Evolutionary conservation across 2,797 vertebrate species (phyloP), one percentile per base, ranked within the genome.

Genomic region (Botia kubotai): DNA sequence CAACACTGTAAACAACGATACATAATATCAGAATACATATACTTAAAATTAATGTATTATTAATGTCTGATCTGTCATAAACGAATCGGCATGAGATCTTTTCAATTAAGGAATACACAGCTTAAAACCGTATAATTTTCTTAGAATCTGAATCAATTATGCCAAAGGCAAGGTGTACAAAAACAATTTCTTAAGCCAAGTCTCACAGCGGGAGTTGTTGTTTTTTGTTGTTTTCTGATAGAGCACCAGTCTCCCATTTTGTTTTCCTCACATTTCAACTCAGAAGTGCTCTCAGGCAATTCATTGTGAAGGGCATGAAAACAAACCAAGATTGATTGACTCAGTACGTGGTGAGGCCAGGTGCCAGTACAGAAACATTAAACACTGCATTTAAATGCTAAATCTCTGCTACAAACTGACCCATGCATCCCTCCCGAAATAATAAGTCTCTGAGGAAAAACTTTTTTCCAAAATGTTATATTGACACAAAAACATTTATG

Each of bases 331-430:
- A 89, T 86, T 86, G 87, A 89, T 88, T 87, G 88, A 86, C 83
- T 85, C 75, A 33, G 79, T 71, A 65, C 58, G 55, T 72, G 50
- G 80, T 83, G 84, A 85, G 81, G 77, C 85, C 85, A 87, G 86
- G 79, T 86, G 85, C 83, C 80, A 71, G 74, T 65, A 84, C 74
- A 82, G 80, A 86, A 85, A 82, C 85, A 86, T 86, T 83, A 86
- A 75, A 86, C 86, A 78, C 83, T 70, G 83, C 83, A 88, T 87
- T 88, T 88, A 89, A 88, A 89, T 89, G 88, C 85, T 87, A 89
- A 89, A 79, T 75, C 80, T 69, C 66, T 77, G 65, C 75, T 66
- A 71, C 74, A 73, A 67, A 67, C 72, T 52, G 2, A 63, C 77
- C 36, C 48, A 46, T 29, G 63, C 67, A 39, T 80, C 62, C 71